Evolutionary conservation across 2,888 invertebrate genomes (phyloP), one percentile per base, ranked within the genome.

Genomic region (Lepidochitona cinerea): DNA sequence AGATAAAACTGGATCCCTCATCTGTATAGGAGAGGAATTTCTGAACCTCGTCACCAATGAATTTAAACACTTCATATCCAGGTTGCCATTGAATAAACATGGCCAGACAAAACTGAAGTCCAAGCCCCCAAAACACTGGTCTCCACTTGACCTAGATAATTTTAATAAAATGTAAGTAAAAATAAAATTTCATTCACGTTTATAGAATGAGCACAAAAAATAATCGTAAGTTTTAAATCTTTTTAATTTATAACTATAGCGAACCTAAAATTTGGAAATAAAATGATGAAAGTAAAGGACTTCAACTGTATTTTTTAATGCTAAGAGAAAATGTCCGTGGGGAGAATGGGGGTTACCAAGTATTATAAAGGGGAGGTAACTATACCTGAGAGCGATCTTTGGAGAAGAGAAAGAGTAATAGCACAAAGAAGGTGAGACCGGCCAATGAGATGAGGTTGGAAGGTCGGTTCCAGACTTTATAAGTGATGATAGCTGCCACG

Each of bases 51-150:
- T 89, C 91, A 0, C 95, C 94, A 68, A 95, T 90, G 85, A 94
- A 95, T 70, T 92, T 88, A 79, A 97, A 93, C 5, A 96, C 93
- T 0, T 91, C 87, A 59, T 95, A 92, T 0, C 98, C 98, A 0
- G 94, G 91, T 1, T 93, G 92, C 96, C 96, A 97, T 75, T 96
- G 93, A 76, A 96, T 96, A 32, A 97, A 82, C 0, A 98, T 85
- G 0, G 96, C 98, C 74, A 98, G 93, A 3, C 94, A 73, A 85
- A 98, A 96, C 92, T 99, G 98, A 7, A 97, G 91, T 0, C 94
- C 91, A 29, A 97, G 91, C 0, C 97, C 98, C 85, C 94, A 94
- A 29, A 94, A 85, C 0, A 98, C 95, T 0, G 95, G 94, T 5
- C 94, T 93, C 97, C 97, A 91, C 29, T 86, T 86, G 3, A 92